Evolutionary conservation across 2,797 vertebrate species (phyloP).

Genomic region (Pygocentrus nattereri): DNA sequence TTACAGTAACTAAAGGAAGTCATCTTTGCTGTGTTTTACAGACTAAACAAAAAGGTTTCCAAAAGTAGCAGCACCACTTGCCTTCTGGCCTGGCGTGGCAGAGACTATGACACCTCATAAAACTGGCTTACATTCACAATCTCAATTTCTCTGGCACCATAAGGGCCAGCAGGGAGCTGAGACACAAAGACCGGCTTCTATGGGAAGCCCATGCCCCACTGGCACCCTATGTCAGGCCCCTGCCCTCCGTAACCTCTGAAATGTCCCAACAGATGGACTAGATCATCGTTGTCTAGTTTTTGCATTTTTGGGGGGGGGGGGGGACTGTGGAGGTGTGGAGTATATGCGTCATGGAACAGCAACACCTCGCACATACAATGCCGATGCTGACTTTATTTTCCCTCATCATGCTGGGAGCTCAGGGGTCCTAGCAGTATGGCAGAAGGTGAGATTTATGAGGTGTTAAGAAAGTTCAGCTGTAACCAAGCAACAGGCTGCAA

Average conservation of each 20-base stretch:
- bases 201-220: background rate
- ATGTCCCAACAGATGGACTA: background rate
- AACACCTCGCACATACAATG: conserved; percentile 33
- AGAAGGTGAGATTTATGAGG: conserved; percentile 81
- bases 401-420: conserved; percentile 36
- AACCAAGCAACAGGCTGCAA: conserved; percentile 65
- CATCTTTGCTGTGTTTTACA: background rate
- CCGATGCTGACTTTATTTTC: conserved; percentile 59
- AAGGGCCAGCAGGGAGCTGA: background rate
- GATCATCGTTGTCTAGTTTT: background rate
- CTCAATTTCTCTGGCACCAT: background rate
- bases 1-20: background rate
- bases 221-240: background rate
- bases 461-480: conserved; percentile 75
- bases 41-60: conserved; percentile 19
- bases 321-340: background rate
- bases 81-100: background rate
- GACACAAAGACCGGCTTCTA: conserved; percentile 15
- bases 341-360: conserved; percentile 26
- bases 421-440: conserved; percentile 47
- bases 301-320: conserved; percentile 10
- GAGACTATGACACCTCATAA: conserved; percentile 19
- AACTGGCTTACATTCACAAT: conserved; percentile 24
- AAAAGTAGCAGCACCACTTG: conserved; percentile 2
- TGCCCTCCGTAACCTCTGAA: background rate